A percentile compares a stretch with the other conserved stretches of the same genome.
Conservation (phyloP, 1,140 invertebrate species). For the Forficula auricularia region DNA sequence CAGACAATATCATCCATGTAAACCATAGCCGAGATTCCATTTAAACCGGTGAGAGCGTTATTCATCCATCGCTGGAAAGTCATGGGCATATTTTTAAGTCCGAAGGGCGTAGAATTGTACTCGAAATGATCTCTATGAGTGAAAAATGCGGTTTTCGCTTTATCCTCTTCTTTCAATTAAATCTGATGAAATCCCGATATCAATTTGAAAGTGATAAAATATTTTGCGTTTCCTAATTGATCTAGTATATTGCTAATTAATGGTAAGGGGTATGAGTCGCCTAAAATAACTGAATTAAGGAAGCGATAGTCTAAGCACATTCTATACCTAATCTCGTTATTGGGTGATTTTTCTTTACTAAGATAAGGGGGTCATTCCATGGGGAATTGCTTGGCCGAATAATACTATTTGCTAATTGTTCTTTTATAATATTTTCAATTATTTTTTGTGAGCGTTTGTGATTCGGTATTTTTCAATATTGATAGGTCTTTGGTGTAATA, state of each 20-base stretch:
- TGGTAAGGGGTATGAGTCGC: slow-evolving; percentile 27
- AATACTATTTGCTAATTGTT: slow-evolving; percentile 7
- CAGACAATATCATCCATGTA: slow-evolving; percentile 6
- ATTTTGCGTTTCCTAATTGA: slow-evolving; percentile 15
- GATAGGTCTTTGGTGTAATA: background rate
- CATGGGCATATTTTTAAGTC: slow-evolving; percentile 21
- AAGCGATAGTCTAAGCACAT: slow-evolving; percentile 23
- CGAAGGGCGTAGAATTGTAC: slow-evolving; percentile 21
- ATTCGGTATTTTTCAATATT: slow-evolving; percentile 1
- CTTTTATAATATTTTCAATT: background rate
- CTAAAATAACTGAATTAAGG: slow-evolving; percentile 22
- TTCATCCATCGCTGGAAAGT: slow-evolving; percentile 20
- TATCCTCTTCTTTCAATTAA: slow-evolving; percentile 14
- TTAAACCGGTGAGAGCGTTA: slow-evolving; percentile 10
- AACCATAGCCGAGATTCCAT: slow-evolving; percentile 5
- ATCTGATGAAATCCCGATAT: slow-evolving; percentile 20
- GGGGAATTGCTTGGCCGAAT: background rate
- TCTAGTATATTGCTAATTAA: slow-evolving; percentile 24
- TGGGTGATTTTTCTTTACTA: slow-evolving; percentile 9
- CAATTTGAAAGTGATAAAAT: slow-evolving; percentile 23
- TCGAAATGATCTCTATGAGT: slow-evolving; percentile 20
- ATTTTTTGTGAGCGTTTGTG: slow-evolving; percentile 3
- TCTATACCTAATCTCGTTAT: slow-evolving; percentile 3
- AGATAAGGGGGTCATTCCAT: slow-evolving; percentile 4
- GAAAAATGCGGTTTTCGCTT: slow-evolving; percentile 29